Percentiles rank a stretch among this genome's conserved stretches.
These are phyloP conservation scores for Selenia dentaria DNA, from an alignment of 2,888 invertebrate genomes.

Conservation along the genomic window DNA sequence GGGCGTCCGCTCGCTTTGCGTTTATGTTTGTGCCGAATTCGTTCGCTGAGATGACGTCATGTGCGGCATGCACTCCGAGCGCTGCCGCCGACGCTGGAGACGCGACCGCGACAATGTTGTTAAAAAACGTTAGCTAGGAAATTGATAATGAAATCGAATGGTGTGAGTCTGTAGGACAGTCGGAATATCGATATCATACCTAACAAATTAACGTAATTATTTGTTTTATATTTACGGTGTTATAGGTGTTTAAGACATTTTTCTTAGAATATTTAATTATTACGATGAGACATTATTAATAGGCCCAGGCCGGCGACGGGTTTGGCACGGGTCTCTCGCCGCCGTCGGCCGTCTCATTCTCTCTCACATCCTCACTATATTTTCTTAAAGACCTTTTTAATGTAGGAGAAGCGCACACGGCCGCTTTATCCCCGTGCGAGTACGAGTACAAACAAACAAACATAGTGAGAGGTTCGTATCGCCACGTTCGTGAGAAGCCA, in stretches of 20 bases:
- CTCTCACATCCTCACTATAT: slow-evolving; percentile 83
- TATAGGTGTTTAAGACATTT: slow-evolving; percentile 84
- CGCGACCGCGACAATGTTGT: slow-evolving; percentile 81
- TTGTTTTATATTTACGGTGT: slow-evolving; percentile 85
- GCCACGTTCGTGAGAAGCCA: slow-evolving; percentile 82
- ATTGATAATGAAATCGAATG: slow-evolving; percentile 83
- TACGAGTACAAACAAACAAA: slow-evolving; percentile 75
- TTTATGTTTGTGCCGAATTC: slow-evolving; percentile 61
- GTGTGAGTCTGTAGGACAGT: slow-evolving; percentile 82
- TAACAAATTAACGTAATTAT: slow-evolving; percentile 84
- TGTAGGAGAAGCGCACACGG: slow-evolving; percentile 81
- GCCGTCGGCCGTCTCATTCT: slow-evolving; percentile 76
- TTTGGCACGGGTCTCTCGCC: slow-evolving; percentile 52
- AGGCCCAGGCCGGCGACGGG: slow-evolving; percentile 72
- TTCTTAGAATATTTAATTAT: slow-evolving; percentile 84
- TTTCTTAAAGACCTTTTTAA: slow-evolving; percentile 82
- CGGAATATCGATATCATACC: slow-evolving; percentile 83
- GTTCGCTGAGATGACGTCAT: slow-evolving; percentile 33
- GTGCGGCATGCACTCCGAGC: slow-evolving; percentile 59
- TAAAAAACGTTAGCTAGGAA: slow-evolving; percentile 84
- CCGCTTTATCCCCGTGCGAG: slow-evolving; percentile 77
- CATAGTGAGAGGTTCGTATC: slow-evolving; percentile 76
- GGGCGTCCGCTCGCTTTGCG: slow-evolving; percentile 38
- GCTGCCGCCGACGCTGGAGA: slow-evolving; percentile 38
- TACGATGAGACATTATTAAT: slow-evolving; percentile 81